Percentiles rank a stretch among this genome's conserved stretches.
Conservation (phyloP, 23 tunicate genomes). For the Botrylloides violaceus region DNA sequence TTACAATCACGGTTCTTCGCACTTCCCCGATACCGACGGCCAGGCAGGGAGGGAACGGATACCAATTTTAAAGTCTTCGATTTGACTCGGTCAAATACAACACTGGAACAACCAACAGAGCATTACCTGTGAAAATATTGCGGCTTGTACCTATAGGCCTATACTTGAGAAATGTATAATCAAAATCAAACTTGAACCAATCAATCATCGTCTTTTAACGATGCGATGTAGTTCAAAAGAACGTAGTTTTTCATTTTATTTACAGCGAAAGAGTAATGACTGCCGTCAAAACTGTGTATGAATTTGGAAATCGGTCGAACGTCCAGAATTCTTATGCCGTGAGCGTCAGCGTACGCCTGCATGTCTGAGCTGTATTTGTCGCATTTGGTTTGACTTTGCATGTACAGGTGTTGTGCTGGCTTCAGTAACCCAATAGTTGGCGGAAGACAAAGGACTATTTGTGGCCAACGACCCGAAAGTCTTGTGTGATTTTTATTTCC, state of each 20-base stretch:
- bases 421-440: constrained; percentile 16
- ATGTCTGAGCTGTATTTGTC: constrained; percentile 1
- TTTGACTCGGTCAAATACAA: too few relatives aligned
- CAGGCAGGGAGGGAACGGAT: too few relatives aligned
- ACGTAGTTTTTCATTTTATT: constrained; percentile 30
- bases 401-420: neutral
- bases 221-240: constrained; percentile 10
- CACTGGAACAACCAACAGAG: too few relatives aligned
- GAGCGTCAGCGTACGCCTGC: constrained; percentile 3
- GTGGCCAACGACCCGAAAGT: constrained; percentile 15
- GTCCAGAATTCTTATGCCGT: constrained; percentile 7
- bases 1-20: too few relatives aligned
- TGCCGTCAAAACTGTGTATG: constrained; percentile 29
- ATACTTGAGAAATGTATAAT: too few relatives aligned
- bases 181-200: too few relatives aligned
- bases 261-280: constrained; percentile 13
- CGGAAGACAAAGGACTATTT: constrained; percentile 5
- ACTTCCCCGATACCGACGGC: too few relatives aligned
- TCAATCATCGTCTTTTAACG: neutral
- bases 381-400: constrained; percentile 15
- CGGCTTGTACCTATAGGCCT: too few relatives aligned
- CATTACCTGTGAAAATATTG: too few relatives aligned
- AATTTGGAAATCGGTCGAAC: constrained; percentile 8
- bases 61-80: too few relatives aligned
- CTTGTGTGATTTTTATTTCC: neutral